Conservation (phyloP, 92 coral and sea anemone species). For the Galaxea fascicularis region DNA sequence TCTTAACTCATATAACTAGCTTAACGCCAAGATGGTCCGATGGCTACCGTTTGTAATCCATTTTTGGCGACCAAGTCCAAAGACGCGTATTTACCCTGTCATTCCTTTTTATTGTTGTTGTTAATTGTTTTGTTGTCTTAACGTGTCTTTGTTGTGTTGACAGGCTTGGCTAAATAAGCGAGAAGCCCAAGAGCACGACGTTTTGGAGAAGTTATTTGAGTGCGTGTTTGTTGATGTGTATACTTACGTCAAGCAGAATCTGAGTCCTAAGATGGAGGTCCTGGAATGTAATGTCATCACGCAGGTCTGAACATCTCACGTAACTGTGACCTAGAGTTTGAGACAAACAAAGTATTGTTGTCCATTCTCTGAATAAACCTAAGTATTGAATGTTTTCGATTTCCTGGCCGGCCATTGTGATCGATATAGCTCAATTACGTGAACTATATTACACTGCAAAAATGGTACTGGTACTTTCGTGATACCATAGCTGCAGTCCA, state of each 20-base stretch:
- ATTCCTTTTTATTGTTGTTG: too few species aligned
- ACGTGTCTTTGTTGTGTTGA: not conserved
- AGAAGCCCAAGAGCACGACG: constrained; percentile 86
- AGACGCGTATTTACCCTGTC: not conserved
- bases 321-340: not conserved
- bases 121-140: too few species aligned
- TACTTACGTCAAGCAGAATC: constrained; percentile 83
- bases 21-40: not conserved
- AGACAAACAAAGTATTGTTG: too few species aligned
- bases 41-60: not conserved
- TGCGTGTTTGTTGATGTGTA: constrained; percentile 76
- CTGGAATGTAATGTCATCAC: constrained; percentile 85
- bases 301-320: constrained; percentile 61
- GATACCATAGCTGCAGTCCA: too few species aligned
- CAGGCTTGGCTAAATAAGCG: constrained; percentile 93
- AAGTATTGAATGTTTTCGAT: too few species aligned
- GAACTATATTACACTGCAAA: too few species aligned
- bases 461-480: too few species aligned
- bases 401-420: too few species aligned
- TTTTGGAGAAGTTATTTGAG: constrained; percentile 80
- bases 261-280: constrained; percentile 84
- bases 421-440: too few species aligned
- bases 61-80: not conserved
- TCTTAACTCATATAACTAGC: not conserved
- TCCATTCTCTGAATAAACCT: too few species aligned